Evolutionary conservation across 2,113 vertebrate genomes (phyloP), one percentile per base, ranked within the genome.

Genomic region (Ctenodactylus gundi): DNA sequence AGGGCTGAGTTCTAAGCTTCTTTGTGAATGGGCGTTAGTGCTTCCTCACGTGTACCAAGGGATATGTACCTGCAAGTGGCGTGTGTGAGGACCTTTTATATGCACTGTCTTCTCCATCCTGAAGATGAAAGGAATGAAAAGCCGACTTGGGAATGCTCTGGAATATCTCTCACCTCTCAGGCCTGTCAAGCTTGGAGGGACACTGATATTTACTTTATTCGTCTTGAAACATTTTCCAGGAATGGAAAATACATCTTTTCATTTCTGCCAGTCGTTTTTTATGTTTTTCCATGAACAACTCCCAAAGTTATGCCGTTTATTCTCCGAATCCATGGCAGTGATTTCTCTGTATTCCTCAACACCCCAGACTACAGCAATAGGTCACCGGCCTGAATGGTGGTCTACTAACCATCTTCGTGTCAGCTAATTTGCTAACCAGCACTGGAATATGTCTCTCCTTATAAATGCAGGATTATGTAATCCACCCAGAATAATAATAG

Each of bases 391-490:
- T 41, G 7, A 85, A 81, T 64, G 65, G 58, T 7, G 67, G 34
- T 31, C 31, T 51, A 18, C 20, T 7, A 68, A 92, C 82, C 60
- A 87, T 93, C 72, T 72, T 65, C 62, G 39, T 60, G 31, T 34
- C 91, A 64, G 93, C 2, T 14, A 51, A 92, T 53, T 62, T 65
- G 70, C 84, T 82, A 85, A 84, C 70, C 53, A 81, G 29, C 57
- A 7, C 14, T 34, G 36, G 36, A 90, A 62, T 39, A 27, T 68
- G 46, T 41, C 76, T 93, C 65, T 51, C 0, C 0, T 75, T 90
- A 90, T 68, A 96, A 93, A 93, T 60, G 53, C 15, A 83, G 53
- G 75, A 85, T 97, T 81, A 95, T 94, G 76, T 60, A 91, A 96
- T 85, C 51, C 57, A 85, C 60, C 90, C 73, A 91, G 85, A 85